Base-by-base conservation (phyloP, 2,113 vertebrate species). In the Salvelinus namaycush region DNA sequence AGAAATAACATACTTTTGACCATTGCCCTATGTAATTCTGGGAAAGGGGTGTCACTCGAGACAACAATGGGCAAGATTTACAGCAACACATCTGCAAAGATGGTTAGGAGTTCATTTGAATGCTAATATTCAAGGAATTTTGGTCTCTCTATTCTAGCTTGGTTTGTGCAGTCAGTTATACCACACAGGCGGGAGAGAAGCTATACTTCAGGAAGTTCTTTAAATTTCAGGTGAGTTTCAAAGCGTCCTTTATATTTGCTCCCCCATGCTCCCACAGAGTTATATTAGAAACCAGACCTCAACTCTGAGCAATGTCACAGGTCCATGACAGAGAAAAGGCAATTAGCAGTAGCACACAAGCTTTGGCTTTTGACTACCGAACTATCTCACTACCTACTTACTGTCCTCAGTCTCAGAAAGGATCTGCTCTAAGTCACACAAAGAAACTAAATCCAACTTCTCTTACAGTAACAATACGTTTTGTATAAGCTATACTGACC, bases 181-280 rank as follows among this genome's bases (percentile, higher is more conserved):
- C 97, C 79, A 97, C 95, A 0, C 97, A 99, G 83, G 91, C 90
- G 3, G 97, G 97, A 88, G 98, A 99, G 90, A 99, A 99, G 89
- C 96, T 99, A 90, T 99, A 99, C 89, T 99, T 99, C 91, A 95
- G 98, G 77, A 99, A 99, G 87, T 99, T 99, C 94, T 99, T 99
- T 93, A 99, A 99, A 93, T 99, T 99, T 91, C 98, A 99, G 98
- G 97, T 99, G 94, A 85, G 84, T 72, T 22, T 24, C 7, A 76
- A 20, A 69, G 26, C 68, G 20, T 24, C 57, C 54, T 74, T 39
- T 20, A 14, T 20, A 6, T 57, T 4, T 20, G 18, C 54, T 20
- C 54, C 54, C 51, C 6, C 54, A 57, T 20, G 2, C 31, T 18
- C 16, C 16, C 26, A 48, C 62, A 27, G 12, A 66, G 34, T n/a